Conservation (phyloP, 2,113 vertebrate genomes). For the Brachyhypopomus occidentalis region DNA sequence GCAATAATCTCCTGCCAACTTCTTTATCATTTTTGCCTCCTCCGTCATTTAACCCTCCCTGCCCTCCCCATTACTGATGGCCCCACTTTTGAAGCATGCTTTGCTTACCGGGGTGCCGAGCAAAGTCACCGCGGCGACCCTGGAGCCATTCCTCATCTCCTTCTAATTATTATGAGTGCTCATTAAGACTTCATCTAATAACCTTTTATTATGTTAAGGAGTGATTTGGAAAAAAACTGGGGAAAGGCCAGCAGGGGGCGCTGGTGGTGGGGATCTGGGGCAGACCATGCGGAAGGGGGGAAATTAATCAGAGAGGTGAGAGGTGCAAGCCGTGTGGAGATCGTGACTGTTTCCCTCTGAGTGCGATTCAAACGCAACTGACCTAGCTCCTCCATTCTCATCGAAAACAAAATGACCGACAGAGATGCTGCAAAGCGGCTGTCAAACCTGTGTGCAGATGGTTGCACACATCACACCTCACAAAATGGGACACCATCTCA, state of each 20-base stretch:
- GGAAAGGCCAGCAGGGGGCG: neutral
- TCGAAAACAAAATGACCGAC: constrained; percentile 44
- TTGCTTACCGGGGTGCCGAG: constrained; percentile 64
- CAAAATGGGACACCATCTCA: neutral
- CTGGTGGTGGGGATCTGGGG: constrained; percentile 52
- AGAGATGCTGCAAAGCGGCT: neutral
- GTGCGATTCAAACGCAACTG: constrained; percentile 36
- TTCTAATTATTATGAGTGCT: constrained; percentile 74
- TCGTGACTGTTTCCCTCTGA: constrained; percentile 39
- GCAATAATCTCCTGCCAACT: constrained; percentile 33
- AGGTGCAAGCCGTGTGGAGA: constrained; percentile 54
- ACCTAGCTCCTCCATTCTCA: constrained; percentile 17
- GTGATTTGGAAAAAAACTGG: constrained; percentile 1
- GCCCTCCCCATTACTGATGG: constrained; percentile 54
- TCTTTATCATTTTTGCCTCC: constrained; percentile 28
- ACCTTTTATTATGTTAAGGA: constrained; percentile 64
- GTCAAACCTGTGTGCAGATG: neutral
- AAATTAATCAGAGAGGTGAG: constrained; percentile 60
- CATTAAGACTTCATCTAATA: constrained; percentile 70
- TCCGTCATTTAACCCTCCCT: constrained; percentile 35
- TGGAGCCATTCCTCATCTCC: constrained; percentile 62
- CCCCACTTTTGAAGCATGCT: constrained; percentile 63
- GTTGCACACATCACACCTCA: neutral
- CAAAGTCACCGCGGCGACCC: constrained; percentile 56
- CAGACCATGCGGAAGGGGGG: neutral